Base-by-base conservation (phyloP, 2,113 vertebrate genomes). In the Erpornis zantholeuca region DNA sequence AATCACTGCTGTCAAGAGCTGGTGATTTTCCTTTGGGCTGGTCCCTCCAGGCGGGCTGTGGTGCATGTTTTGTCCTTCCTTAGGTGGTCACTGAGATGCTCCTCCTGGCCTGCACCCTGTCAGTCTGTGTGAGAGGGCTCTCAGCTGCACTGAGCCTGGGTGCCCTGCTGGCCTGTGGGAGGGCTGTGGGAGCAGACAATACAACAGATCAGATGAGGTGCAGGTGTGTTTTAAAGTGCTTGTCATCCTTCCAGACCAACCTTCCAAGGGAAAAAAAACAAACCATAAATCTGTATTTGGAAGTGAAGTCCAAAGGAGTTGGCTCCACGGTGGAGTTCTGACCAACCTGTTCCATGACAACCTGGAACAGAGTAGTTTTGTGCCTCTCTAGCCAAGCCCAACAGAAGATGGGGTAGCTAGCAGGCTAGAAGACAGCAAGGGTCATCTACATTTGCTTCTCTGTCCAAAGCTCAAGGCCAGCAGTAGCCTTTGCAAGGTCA, bases 191-290 rank as follows among this genome's bases (percentile, higher is more conserved):
- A 86, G 64, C 79, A 90, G 75, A 81, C 79, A 70, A n/a, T 24
- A 71, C 64, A 81, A 35, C 44, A 96, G 90, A 92, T 86, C 80
- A 94, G 93, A 84, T 15, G 65, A 93, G 56, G 76, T 83, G 82
- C 11, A 79, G 53, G 72, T 80, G 38, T 68, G 88, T 82, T 93
- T 92, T 94, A 95, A 96, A 95, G 94, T 95, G 96, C 94, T 94
- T 88, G 68, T 88, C 80, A 68, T 83, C 86, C 92, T 90, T 86
- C 2, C 0, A 92, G 82, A 94, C 56, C 52, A 78, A 68, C 44
- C 82, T 94, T 54, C 60, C 85, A 69, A 35, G n/a, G 35, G n/a
- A 79, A 84, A 70, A 53, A 11, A 45, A 38, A 6, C n/a, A n/a
- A n/a, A n/a, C n/a, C n/a, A n/a, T n/a, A n/a, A 50, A 36, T 66